Conservation (phyloP, 2,888 invertebrate species). For the Drosophila mulleri region DNA sequence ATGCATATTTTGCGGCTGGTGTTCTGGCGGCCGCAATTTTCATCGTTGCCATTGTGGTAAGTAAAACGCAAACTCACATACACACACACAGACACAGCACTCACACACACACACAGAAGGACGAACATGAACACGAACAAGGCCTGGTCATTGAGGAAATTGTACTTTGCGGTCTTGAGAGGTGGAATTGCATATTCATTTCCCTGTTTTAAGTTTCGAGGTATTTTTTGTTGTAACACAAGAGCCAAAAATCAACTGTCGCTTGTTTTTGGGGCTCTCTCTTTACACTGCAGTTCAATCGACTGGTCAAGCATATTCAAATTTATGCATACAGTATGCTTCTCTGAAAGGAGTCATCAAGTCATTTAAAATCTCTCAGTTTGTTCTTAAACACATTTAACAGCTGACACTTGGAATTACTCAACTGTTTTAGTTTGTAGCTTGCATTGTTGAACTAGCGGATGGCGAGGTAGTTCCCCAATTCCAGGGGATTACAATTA, state of each 20-base stretch:
- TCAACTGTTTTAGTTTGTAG: background rate
- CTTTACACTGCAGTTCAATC: constrained; percentile 46
- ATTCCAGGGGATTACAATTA: background rate
- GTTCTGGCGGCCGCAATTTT: constrained; percentile 91
- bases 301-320: constrained; percentile 52
- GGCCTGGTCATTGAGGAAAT: constrained; percentile 69
- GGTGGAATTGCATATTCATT: constrained; percentile 76
- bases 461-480: background rate
- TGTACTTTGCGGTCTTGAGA: constrained; percentile 68
- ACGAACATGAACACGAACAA: background rate
- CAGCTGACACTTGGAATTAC: background rate
- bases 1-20: constrained; percentile 92
- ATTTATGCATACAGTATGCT: constrained; percentile 40
- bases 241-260: constrained; percentile 30
- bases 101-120: background rate
- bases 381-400: background rate
- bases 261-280: constrained; percentile 27
- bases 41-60: constrained; percentile 90
- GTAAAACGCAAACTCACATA: constrained; percentile 64
- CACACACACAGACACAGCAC: constrained; percentile 7
- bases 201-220: constrained; percentile 55
- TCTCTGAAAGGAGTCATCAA: background rate
- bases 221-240: background rate
- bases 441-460: background rate
- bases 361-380: background rate